A percentile compares a stretch with the other conserved stretches of the same genome.
These are phyloP conservation scores for Syngnathus floridae DNA, from an alignment of 2,113 vertebrate species.

Conservation along the genomic window DNA sequence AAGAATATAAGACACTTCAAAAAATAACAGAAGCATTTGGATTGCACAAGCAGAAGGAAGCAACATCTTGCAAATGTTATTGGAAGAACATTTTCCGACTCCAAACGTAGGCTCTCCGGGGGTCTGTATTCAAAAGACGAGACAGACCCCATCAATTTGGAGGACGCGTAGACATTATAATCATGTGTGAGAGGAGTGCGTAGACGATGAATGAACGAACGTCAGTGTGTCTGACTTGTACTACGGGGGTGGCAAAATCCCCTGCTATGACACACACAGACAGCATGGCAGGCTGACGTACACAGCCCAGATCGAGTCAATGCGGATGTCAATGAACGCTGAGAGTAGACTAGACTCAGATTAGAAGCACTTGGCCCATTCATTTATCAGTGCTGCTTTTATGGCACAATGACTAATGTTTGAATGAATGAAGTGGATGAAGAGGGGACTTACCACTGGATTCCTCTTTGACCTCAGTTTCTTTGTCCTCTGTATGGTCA, in stretches of 20 bases:
- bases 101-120: neutral
- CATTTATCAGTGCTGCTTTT: neutral
- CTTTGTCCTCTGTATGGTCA: constrained; percentile 87
- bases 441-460: constrained; percentile 72
- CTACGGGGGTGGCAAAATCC: constrained; percentile 55
- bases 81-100: neutral
- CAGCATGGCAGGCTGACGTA: constrained; percentile 18
- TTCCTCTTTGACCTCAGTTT: constrained; percentile 76
- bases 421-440: neutral
- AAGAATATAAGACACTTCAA: neutral
- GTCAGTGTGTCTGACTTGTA: constrained; percentile 40
- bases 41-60: no score
- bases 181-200: constrained; percentile 20
- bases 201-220: constrained; percentile 51
- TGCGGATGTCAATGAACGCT: constrained; percentile 17
- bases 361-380: neutral
- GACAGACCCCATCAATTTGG: constrained; percentile 7
- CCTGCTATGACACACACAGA: constrained; percentile 28
- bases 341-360: constrained; percentile 31
- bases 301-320: constrained; percentile 21
- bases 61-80: neutral
- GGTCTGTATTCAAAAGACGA: neutral
- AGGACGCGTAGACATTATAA: constrained; percentile 19
- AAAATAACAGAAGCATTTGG: no score
- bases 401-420: neutral